phyloP scores from a whole-genome alignment of 2,113 vertebrate genomes.

The Scomber scombrus region DNA sequence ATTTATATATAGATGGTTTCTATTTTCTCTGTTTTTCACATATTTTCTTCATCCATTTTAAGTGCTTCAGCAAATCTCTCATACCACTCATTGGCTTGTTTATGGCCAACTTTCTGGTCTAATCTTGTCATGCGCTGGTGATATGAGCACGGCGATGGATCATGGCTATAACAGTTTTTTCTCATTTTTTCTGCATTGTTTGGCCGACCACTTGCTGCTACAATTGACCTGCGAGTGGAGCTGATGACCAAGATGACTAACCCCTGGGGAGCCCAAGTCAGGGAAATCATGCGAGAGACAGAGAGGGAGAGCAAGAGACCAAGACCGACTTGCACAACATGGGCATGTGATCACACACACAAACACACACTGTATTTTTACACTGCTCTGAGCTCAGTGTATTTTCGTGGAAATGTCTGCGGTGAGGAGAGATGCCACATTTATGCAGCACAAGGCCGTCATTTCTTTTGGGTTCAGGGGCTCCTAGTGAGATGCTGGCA shows the following conservation, averaged over 20 bases:
- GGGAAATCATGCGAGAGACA: constrained; percentile 80
- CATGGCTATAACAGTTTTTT: constrained; percentile 54
- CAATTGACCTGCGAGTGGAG: constrained; percentile 83
- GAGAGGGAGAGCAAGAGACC: constrained; percentile 67
- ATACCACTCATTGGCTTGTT: constrained; percentile 74
- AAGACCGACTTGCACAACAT: constrained; percentile 55
- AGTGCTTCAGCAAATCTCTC: constrained; percentile 67
- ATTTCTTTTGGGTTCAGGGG: constrained; percentile 67
- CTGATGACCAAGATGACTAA: constrained; percentile 80
- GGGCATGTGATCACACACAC: constrained; percentile 31
- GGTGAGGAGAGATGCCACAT: constrained; percentile 72
- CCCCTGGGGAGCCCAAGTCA: constrained; percentile 76
- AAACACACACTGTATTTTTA: constrained; percentile 47
- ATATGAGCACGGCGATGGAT: constrained; percentile 60
- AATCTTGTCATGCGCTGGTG: constrained; percentile 74
- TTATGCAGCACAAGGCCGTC: constrained; percentile 69
- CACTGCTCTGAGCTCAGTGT: constrained; percentile 29
- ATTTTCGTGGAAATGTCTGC: constrained; percentile 55
- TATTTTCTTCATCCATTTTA: constrained; percentile 63
- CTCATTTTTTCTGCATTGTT: constrained; percentile 73
- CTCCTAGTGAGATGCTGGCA: constrained; percentile 80
- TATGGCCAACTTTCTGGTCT: constrained; percentile 66
- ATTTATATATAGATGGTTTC: constrained; percentile 48
- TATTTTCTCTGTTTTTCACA: constrained; percentile 37
- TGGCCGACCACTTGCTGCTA: constrained; percentile 81